A percentile compares a stretch with the other conserved stretches of the same genome.
Evolutionary conservation across 2,113 vertebrate species (phyloP).

Genomic region (Pseudorasbora parva): DNA sequence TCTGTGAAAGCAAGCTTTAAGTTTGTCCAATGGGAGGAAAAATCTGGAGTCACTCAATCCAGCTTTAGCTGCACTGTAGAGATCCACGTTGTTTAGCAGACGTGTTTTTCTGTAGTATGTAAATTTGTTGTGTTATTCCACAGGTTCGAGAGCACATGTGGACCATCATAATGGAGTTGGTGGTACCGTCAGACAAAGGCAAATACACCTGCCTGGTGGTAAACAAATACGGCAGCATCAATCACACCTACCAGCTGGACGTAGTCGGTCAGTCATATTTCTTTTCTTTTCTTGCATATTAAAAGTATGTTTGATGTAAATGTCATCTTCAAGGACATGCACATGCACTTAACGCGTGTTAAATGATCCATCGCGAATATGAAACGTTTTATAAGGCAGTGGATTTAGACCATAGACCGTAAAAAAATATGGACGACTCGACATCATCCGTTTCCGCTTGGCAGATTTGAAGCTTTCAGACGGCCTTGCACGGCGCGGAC

Average conservation of each 20-base stretch:
- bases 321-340: background rate
- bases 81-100: background rate
- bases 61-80: background rate
- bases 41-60: too few species aligned
- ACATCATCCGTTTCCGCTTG: too few species aligned
- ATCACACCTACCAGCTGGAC: constrained; percentile 97
- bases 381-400: background rate
- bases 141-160: constrained; percentile 93
- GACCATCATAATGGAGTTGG: constrained; percentile 99
- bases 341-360: background rate
- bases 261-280: constrained; percentile 87
- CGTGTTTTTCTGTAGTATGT: background rate
- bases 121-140: background rate
- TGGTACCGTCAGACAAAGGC: constrained; percentile 95
- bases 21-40: too few species aligned
- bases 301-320: background rate
- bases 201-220: constrained; percentile 98
- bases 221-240: constrained; percentile 93
- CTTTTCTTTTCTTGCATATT: background rate
- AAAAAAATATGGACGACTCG: too few species aligned
- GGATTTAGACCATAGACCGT: too few species aligned
- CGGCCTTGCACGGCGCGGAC: too few species aligned
- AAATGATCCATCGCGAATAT: constrained; percentile 44
- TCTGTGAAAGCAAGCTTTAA: too few species aligned
- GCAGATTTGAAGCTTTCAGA: too few species aligned